Percentiles rank a stretch among this genome's conserved stretches.
Conservation (phyloP, 2,113 vertebrate species). For the Nestor notabilis region DNA sequence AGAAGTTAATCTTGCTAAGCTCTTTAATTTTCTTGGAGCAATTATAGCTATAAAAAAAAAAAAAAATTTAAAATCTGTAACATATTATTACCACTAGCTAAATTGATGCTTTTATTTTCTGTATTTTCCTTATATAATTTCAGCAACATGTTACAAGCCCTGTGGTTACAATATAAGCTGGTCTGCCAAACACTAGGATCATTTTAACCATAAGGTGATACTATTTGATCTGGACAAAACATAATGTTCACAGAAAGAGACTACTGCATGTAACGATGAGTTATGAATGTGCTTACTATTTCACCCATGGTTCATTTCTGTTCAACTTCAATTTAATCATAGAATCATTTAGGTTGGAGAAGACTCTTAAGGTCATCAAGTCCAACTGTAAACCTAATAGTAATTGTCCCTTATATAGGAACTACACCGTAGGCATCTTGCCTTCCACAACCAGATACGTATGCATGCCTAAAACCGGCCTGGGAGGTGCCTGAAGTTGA, state of each 20-base stretch:
- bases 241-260: neutral
- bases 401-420: neutral
- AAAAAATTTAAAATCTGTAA: neutral
- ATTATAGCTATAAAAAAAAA: neutral
- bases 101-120: neutral
- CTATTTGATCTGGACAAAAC: neutral
- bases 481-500: neutral
- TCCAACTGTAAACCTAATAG: rapidly evolving
- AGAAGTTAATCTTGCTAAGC: neutral
- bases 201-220: neutral
- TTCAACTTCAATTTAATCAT: neutral
- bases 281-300: neutral
- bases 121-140: neutral
- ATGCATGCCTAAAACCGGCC: too few relatives aligned
- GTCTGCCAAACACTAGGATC: neutral
- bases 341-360: neutral
- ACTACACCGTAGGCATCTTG: neutral
- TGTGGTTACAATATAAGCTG: neutral
- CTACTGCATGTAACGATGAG: neutral
- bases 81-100: neutral
- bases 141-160: neutral
- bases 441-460: rapidly evolving
- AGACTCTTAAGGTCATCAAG: neutral
- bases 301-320: neutral
- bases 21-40: neutral